Evolutionary conservation across 2,113 vertebrate species (phyloP).

Genomic region (Shinisaurus crocodilurus): DNA sequence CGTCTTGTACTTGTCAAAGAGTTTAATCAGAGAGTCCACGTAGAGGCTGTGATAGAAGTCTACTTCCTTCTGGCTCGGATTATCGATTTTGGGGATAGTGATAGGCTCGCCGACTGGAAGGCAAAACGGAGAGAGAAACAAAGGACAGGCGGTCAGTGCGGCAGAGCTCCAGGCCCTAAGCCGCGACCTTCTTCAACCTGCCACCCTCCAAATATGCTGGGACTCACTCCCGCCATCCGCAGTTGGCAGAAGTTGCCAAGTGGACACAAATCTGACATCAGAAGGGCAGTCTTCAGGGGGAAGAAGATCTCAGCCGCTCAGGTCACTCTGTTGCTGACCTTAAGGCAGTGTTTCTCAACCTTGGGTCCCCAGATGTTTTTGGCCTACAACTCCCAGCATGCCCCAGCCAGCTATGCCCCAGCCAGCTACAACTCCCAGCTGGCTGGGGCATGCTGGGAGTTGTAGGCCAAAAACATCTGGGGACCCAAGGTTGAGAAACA

Average conservation of each 20-base stretch:
- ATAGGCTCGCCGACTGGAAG: slow-evolving; percentile 93
- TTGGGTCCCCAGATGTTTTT: too few relatives aligned
- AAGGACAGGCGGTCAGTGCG: too few relatives aligned
- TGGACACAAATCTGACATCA: not conserved
- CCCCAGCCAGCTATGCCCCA: too few relatives aligned
- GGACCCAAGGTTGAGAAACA: too few relatives aligned
- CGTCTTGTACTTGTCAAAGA: slow-evolving; percentile 93
- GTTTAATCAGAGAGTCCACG: slow-evolving; percentile 84
- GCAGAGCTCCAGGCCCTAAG: not conserved
- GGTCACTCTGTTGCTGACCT: not conserved
- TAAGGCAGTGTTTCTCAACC: too few relatives aligned
- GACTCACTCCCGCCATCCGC: not conserved
- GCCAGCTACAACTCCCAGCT: too few relatives aligned
- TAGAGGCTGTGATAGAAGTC: slow-evolving; percentile 93
- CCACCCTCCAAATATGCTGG: not conserved
- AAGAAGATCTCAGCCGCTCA: too few relatives aligned
- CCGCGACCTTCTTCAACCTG: not conserved
- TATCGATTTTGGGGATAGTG: slow-evolving; percentile 89
- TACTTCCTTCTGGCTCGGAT: slow-evolving; percentile 86
- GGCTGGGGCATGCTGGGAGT: too few relatives aligned
- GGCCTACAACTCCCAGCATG: too few relatives aligned
- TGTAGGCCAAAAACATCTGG: too few relatives aligned
- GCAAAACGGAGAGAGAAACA: not conserved
- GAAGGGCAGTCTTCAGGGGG: not conserved
- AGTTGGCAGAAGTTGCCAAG: not conserved